Percentiles rank a stretch among this genome's conserved stretches.
phyloP scores from a whole-genome alignment of 2,888 invertebrate species.

The Timandra comae region DNA sequence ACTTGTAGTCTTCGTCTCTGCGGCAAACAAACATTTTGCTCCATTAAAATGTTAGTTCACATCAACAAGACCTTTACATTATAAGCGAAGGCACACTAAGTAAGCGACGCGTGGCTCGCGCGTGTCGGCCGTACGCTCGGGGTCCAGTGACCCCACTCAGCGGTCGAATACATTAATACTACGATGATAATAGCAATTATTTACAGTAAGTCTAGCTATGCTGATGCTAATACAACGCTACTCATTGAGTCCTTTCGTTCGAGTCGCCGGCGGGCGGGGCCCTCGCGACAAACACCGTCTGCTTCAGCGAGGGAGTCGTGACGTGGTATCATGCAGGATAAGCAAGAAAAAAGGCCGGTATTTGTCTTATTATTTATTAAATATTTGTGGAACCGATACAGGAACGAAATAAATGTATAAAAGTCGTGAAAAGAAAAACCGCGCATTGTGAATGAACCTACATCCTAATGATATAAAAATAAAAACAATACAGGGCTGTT shows the following conservation, averaged over 20 bases:
- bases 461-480: slow-evolving; percentile 62
- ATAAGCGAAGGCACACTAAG: slow-evolving; percentile 17
- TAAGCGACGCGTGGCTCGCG: neutral
- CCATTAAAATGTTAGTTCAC: slow-evolving; percentile 53
- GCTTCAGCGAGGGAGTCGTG: slow-evolving; percentile 22
- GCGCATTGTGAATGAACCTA: slow-evolving; percentile 44
- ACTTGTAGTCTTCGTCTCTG: slow-evolving; percentile 71
- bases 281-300: too few species aligned
- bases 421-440: slow-evolving; percentile 38
- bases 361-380: slow-evolving; percentile 68
- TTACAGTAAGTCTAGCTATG: slow-evolving; percentile 28
- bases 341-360: slow-evolving; percentile 70
- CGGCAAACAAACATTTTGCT: slow-evolving; percentile 64
- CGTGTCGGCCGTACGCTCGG: neutral
- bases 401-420: slow-evolving; percentile 39
- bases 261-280: neutral
- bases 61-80: slow-evolving; percentile 6
- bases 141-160: neutral
- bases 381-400: slow-evolving; percentile 64
- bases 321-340: slow-evolving; percentile 62
- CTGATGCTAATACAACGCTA: slow-evolving; percentile 18
- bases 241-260: slow-evolving; percentile 6
- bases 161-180: slow-evolving; percentile 20
- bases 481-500: slow-evolving; percentile 50
- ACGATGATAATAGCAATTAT: slow-evolving; percentile 27